A percentile compares a stretch with the other conserved stretches of the same genome.
These are phyloP conservation scores for Peribatodes rhomboidaria DNA, from an alignment of 2,888 invertebrate species.

Conservation along the genomic window DNA sequence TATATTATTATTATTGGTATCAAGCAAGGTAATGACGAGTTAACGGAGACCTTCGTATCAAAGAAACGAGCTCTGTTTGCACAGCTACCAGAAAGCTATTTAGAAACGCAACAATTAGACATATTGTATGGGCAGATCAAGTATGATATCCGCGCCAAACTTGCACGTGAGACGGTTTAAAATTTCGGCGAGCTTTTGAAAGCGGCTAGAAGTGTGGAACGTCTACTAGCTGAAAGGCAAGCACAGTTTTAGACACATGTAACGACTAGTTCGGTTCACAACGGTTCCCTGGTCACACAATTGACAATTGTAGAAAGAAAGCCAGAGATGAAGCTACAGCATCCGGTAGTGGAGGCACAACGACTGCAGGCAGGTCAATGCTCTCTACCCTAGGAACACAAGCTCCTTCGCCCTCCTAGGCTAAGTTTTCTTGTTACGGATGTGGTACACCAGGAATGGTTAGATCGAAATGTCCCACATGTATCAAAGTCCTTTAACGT, in stretches of 20 bases:
- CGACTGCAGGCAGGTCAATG: background rate
- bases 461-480: constrained; percentile 32
- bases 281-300: constrained; percentile 7
- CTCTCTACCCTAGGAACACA: constrained; percentile 23
- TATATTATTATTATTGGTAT: no score
- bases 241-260: background rate
- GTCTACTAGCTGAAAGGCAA: constrained; percentile 5
- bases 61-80: constrained; percentile 38
- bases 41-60: constrained; percentile 39
- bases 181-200: constrained; percentile 9
- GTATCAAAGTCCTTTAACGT: constrained; percentile 12
- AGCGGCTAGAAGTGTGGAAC: constrained; percentile 15
- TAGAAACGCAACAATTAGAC: constrained; percentile 43
- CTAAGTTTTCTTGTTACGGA: constrained; percentile 39
- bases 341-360: background rate
- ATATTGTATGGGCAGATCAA: constrained; percentile 35
- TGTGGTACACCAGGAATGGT: constrained; percentile 42
- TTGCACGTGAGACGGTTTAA: background rate
- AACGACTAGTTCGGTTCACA: constrained; percentile 4
- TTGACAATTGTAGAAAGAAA: constrained; percentile 10
- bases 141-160: background rate
- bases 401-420: constrained; percentile 39
- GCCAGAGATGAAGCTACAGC: constrained; percentile 4
- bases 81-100: constrained; percentile 30
- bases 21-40: constrained; percentile 2